These are phyloP conservation scores for Capitulum mitella DNA, from an alignment of 2,888 invertebrate species.

Conservation along the genomic window DNA sequence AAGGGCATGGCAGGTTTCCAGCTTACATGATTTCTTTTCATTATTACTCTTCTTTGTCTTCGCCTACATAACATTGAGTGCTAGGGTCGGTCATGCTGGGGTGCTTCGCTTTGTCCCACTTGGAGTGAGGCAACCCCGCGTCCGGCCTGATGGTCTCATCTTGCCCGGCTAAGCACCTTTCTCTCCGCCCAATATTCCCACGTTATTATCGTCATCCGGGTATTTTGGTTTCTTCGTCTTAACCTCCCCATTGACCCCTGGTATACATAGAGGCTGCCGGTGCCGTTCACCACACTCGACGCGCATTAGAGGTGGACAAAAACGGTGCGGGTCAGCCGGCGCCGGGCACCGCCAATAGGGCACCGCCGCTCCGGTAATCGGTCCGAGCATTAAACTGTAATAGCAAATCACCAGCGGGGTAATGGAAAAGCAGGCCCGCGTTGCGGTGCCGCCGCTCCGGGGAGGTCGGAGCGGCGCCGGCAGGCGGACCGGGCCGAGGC, in stretches of 20 bases:
- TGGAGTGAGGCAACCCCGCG: no score
- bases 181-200: slow-evolving; percentile 17
- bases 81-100: no score
- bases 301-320: neutral
- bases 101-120: no score
- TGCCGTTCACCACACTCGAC: neutral
- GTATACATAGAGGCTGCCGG: neutral
- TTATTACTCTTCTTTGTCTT: no score
- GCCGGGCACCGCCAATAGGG: neutral
- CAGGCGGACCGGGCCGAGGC: no score
- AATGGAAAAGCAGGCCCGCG: no score
- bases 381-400: neutral
- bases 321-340: neutral
- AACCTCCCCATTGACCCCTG: neutral
- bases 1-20: no score
- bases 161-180: neutral
- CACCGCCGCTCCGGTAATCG: neutral
- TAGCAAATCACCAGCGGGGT: neutral
- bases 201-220: slow-evolving; percentile 4
- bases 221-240: neutral
- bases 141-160: neutral
- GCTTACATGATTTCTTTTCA: no score
- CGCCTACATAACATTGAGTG: no score
- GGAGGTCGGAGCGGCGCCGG: no score
- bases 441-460: no score